Percentiles rank a stretch among this genome's conserved stretches.
Evolutionary conservation across 2,888 invertebrate species (phyloP).

Genomic region (Vanessa cardui): DNA sequence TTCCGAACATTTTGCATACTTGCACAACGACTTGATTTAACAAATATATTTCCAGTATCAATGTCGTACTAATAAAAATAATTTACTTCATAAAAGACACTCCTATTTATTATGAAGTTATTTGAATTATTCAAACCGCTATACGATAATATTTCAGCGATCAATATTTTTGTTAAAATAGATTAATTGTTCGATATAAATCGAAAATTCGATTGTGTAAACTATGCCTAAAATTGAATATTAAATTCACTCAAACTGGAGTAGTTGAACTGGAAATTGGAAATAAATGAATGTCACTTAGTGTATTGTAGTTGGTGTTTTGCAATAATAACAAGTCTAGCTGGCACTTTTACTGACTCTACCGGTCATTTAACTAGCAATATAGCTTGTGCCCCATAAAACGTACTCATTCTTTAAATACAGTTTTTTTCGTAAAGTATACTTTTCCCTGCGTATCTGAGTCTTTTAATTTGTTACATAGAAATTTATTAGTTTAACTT

Average conservation of each 20-base stretch:
- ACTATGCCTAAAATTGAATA: constrained; percentile 16
- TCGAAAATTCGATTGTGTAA: constrained; percentile 17
- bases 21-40: constrained; percentile 28
- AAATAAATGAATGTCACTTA: constrained; percentile 57
- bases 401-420: too few species aligned
- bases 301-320: constrained; percentile 51
- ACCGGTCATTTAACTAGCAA: constrained; percentile 50
- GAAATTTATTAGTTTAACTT: constrained; percentile 4
- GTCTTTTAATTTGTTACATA: background rate
- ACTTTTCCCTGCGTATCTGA: background rate
- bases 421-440: too few species aligned
- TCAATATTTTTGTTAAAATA: constrained; percentile 1
- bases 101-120: background rate
- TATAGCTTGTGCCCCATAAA: background rate
- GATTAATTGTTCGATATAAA: background rate
- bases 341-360: constrained; percentile 49
- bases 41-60: constrained; percentile 40
- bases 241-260: constrained; percentile 27
- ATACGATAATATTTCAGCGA: constrained; percentile 1
- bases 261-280: constrained; percentile 22
- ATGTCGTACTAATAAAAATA: constrained; percentile 37
- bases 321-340: constrained; percentile 51
- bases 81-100: background rate
- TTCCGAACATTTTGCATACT: constrained; percentile 36
- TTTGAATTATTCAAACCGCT: background rate